These are phyloP conservation scores for Styela plicata DNA, from an alignment of 23 tunicate genomes.

Conservation along the genomic window DNA sequence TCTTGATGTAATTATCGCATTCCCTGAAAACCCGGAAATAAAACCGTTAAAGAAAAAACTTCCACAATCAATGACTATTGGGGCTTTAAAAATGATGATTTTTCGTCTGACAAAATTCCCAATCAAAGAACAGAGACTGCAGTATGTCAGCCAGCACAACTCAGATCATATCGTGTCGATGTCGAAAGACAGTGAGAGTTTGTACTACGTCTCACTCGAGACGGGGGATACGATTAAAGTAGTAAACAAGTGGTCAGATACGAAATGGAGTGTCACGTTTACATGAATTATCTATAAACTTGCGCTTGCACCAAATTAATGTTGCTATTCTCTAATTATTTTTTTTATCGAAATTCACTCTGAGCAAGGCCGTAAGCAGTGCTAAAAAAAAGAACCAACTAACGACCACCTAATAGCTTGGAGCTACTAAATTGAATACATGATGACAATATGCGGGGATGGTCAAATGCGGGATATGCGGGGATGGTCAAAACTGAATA, in stretches of 20 bases:
- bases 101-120: constrained; percentile 55
- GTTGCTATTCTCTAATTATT: too few relatives aligned
- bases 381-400: too few relatives aligned
- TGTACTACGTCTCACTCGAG: constrained; percentile 56
- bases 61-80: constrained; percentile 75
- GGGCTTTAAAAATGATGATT: constrained; percentile 55
- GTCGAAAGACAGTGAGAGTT: constrained; percentile 43
- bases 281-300: too few relatives aligned
- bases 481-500: too few relatives aligned
- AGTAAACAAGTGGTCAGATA: neutral
- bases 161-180: constrained; percentile 43
- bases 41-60: constrained; percentile 53
- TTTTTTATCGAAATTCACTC: too few relatives aligned
- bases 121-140: constrained; percentile 52
- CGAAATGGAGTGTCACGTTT: too few relatives aligned
- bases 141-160: constrained; percentile 64
- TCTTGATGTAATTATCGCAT: constrained; percentile 58
- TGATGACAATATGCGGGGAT: too few relatives aligned
- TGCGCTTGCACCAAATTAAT: too few relatives aligned
- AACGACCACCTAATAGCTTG: too few relatives aligned
- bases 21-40: constrained; percentile 48
- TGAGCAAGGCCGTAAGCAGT: too few relatives aligned
- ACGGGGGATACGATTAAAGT: constrained; percentile 43
- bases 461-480: too few relatives aligned
- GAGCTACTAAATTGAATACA: too few relatives aligned